These are phyloP conservation scores for Acronicta alni DNA, from an alignment of 2,888 invertebrate genomes.

Conservation along the genomic window DNA sequence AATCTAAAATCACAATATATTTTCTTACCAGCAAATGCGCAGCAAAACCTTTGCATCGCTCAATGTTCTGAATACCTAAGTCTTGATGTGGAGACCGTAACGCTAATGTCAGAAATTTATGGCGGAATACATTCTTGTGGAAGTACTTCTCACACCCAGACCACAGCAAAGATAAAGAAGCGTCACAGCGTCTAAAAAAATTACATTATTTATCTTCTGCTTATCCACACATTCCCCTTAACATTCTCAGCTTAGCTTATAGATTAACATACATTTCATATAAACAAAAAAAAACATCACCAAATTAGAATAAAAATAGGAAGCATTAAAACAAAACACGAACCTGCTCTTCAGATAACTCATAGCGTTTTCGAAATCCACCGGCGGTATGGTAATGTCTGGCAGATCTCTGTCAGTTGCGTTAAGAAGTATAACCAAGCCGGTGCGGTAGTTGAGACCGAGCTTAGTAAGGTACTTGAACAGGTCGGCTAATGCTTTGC, in stretches of 20 bases:
- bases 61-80: constrained; percentile 94
- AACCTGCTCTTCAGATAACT: constrained; percentile 87
- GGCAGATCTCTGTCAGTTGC: constrained; percentile 85
- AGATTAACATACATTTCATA: too few relatives aligned
- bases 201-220: neutral
- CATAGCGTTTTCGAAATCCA: constrained; percentile 91
- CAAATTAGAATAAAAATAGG: neutral
- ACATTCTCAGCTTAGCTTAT: too few relatives aligned
- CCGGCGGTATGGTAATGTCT: constrained; percentile 91
- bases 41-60: constrained; percentile 95
- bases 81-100: constrained; percentile 93
- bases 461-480: constrained; percentile 93
- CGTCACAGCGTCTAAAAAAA: constrained; percentile 82
- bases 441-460: constrained; percentile 95
- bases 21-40: constrained; percentile 92
- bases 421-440: constrained; percentile 90
- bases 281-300: neutral
- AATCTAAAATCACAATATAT: neutral
- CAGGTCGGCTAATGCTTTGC: constrained; percentile 95
- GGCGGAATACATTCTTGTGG: constrained; percentile 92
- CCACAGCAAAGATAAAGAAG: constrained; percentile 90
- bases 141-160: constrained; percentile 93
- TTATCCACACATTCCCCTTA: too few relatives aligned
- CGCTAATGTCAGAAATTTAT: constrained; percentile 90
- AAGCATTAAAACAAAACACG: constrained; percentile 59